Evolutionary conservation across 2,113 vertebrate species (phyloP).

Genomic region (Larimichthys polyactis): DNA sequence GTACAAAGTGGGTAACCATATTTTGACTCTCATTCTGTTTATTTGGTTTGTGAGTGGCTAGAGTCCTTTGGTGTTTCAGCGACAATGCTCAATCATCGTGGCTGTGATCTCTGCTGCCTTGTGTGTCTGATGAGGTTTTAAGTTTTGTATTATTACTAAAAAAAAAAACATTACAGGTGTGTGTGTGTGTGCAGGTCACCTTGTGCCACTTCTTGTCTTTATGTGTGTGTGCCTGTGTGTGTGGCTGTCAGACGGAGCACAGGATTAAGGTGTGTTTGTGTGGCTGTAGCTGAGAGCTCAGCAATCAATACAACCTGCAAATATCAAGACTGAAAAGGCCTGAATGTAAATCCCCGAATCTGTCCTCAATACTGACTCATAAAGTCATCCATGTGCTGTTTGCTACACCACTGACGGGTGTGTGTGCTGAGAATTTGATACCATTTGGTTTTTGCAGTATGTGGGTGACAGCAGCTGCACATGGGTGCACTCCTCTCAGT

Average conservation of each 20-base stretch:
- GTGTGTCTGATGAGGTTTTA: constrained; percentile 43
- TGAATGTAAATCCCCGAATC: constrained; percentile 71
- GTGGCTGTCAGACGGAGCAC: constrained; percentile 45
- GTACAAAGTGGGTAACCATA: constrained; percentile 23
- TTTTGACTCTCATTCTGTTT: constrained; percentile 12
- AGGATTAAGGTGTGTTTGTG: constrained; percentile 34
- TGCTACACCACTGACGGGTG: constrained; percentile 12
- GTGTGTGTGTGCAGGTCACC: constrained; percentile 26
- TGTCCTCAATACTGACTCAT: constrained; percentile 22
- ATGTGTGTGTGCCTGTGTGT: constrained; percentile 30
- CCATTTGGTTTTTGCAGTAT: constrained; percentile 12
- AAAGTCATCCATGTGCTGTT: constrained; percentile 23
- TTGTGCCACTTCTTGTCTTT: constrained; percentile 59
- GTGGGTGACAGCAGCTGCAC: constrained; percentile 8
- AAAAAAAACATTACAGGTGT: constrained; percentile 26
- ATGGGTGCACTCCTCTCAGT: constrained; percentile 24
- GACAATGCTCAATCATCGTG: constrained; percentile 53
- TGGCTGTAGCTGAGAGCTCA: constrained; percentile 42
- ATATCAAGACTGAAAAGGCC: constrained; percentile 51
- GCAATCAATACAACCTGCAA: constrained; percentile 27
- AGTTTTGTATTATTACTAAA: constrained; percentile 1
- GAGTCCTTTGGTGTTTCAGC: constrained; percentile 59
- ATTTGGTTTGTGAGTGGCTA: constrained; percentile 23
- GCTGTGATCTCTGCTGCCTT: constrained; percentile 59
- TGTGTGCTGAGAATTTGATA: constrained; percentile 6